Conservation (phyloP, 2,888 invertebrate genomes). For the Deilephila porcellus region DNA sequence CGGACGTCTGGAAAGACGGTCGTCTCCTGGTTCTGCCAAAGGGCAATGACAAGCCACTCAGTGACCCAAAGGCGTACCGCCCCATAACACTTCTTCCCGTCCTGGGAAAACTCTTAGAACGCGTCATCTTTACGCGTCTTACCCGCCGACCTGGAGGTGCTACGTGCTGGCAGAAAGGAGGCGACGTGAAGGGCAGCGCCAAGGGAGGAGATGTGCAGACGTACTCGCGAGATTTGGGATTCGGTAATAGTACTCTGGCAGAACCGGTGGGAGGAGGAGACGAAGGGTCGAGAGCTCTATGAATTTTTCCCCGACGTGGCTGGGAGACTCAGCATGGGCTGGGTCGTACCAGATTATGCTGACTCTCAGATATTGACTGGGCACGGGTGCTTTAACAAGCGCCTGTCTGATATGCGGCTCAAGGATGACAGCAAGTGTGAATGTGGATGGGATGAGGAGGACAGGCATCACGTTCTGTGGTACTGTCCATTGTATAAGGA, state of each 20-base stretch:
- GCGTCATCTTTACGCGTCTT: slow-evolving; percentile 35
- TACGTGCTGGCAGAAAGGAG: slow-evolving; percentile 38
- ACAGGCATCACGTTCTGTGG: background rate
- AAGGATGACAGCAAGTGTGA: background rate
- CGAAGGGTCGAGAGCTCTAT: background rate
- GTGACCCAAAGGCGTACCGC: no score
- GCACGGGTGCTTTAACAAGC: slow-evolving; percentile 1
- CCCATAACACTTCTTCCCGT: no score
- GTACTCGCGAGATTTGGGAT: background rate
- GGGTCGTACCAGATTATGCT: slow-evolving; percentile 30
- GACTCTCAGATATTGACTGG: slow-evolving; percentile 4
- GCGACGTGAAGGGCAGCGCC: slow-evolving; percentile 26
- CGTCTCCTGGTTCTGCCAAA: no score
- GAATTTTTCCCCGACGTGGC: slow-evolving; percentile 29
- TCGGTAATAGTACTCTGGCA: background rate
- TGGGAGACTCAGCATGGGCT: slow-evolving; percentile 10
- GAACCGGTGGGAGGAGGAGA: background rate
- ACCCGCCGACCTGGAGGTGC: slow-evolving; percentile 45
- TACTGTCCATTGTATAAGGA: slow-evolving; percentile 5
- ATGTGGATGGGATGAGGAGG: background rate
- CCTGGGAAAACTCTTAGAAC: no score
- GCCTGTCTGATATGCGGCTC: background rate
- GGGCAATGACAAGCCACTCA: no score
- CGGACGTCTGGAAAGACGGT: no score
- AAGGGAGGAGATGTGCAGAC: slow-evolving; percentile 32